phyloP scores from a whole-genome alignment of 2,888 invertebrate genomes.

The Agriopis leucophaearia region DNA sequence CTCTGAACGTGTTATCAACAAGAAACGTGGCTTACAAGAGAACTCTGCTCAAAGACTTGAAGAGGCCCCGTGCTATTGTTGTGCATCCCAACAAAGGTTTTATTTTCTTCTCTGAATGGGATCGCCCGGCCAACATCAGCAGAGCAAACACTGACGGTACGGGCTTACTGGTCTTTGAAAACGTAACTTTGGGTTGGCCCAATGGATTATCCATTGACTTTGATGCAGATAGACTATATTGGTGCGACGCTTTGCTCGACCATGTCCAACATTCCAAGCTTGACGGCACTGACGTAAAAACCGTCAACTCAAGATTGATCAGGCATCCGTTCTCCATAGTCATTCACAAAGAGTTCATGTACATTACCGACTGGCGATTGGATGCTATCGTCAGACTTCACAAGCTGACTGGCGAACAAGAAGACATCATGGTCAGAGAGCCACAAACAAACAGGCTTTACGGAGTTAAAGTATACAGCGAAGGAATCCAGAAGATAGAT shows the following conservation, averaged over 20 bases:
- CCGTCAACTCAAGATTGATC: slow-evolving; percentile 94
- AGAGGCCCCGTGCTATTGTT: slow-evolving; percentile 97
- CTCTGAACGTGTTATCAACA: slow-evolving; percentile 96
- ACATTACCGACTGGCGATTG: slow-evolving; percentile 98
- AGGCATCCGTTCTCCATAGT: slow-evolving; percentile 97
- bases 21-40: slow-evolving; percentile 94
- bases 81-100: slow-evolving; percentile 98
- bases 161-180: slow-evolving; percentile 94
- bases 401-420: slow-evolving; percentile 95
- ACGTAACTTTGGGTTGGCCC: slow-evolving; percentile 98
- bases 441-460: slow-evolving; percentile 96
- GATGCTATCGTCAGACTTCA: slow-evolving; percentile 97
- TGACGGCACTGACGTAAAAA: slow-evolving; percentile 96
- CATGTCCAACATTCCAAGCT: slow-evolving; percentile 97
- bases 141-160: slow-evolving; percentile 96
- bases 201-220: slow-evolving; percentile 98
- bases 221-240: slow-evolving; percentile 94
- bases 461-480: slow-evolving; percentile 95
- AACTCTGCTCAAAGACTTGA: slow-evolving; percentile 94
- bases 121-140: slow-evolving; percentile 98
- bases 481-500: slow-evolving; percentile 90
- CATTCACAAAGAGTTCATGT: slow-evolving; percentile 96
- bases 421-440: slow-evolving; percentile 94
- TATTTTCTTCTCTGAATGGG: slow-evolving; percentile 98
- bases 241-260: slow-evolving; percentile 98